A percentile compares a stretch with the other conserved stretches of the same genome.
Evolutionary conservation across 2,113 vertebrate species (phyloP).

Genomic region (Bagarius yarrelli): DNA sequence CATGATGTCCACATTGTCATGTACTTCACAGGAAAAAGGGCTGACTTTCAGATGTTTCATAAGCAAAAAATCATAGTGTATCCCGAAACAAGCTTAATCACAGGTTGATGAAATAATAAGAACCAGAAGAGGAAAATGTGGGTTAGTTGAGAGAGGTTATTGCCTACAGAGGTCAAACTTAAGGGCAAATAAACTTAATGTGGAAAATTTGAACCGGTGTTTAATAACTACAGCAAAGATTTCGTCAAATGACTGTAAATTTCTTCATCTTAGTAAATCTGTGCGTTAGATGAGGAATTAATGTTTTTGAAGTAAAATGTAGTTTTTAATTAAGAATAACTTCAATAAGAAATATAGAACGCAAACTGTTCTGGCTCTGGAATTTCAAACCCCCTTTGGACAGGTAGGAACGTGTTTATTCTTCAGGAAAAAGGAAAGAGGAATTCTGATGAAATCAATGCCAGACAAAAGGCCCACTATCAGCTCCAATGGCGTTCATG

Average conservation of each 20-base stretch:
- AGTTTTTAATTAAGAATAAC: not conserved
- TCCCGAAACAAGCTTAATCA: not conserved
- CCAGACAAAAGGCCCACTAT: constrained; percentile 12
- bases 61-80: not conserved
- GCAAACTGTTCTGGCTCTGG: not conserved
- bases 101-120: not conserved
- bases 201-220: not conserved
- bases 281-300: not conserved
- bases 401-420: constrained; percentile 28
- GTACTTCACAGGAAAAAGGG: not conserved
- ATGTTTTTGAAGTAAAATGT: not conserved
- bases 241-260: not conserved
- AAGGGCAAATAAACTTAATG: not conserved
- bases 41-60: no score
- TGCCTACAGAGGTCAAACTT: not conserved
- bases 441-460: constrained; percentile 37
- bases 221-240: not conserved
- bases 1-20: not conserved
- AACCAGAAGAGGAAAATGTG: not conserved
- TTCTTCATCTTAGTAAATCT: not conserved
- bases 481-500: not conserved
- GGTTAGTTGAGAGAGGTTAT: not conserved
- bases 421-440: not conserved
- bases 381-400: not conserved
- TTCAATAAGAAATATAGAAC: no score